Percentiles rank a stretch among this genome's conserved stretches.
phyloP scores from a whole-genome alignment of 1,140 invertebrate species.

The Rhagoletis pomonella region DNA sequence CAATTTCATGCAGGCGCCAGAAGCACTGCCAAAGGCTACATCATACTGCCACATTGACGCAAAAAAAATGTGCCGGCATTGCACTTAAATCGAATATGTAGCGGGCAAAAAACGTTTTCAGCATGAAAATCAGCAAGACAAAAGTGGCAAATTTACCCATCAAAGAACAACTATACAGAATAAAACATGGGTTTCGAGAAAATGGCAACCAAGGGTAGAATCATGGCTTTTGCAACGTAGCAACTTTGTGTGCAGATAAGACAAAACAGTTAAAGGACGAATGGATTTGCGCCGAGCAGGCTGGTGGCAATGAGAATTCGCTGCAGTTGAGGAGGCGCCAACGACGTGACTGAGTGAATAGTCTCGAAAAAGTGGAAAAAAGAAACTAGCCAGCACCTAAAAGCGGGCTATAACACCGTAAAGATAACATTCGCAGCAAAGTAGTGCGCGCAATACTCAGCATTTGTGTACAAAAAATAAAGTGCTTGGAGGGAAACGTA shows the following conservation, averaged over 20 bases:
- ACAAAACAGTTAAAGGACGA: neutral
- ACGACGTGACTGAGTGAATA: conserved; percentile 20
- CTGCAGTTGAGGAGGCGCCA: neutral
- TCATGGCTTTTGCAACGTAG: neutral
- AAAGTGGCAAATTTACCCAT: conserved; percentile 27
- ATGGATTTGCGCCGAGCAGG: neutral
- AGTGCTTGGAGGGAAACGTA: neutral
- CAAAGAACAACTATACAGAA: neutral
- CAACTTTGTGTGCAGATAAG: conserved; percentile 25
- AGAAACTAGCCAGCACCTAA: conserved; percentile 18
- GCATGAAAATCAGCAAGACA: neutral
- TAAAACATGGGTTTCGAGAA: neutral
- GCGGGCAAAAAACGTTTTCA: neutral
- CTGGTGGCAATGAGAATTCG: neutral
- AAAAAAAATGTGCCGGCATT: neutral
- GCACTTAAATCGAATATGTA: conserved; percentile 21
- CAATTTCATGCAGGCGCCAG: neutral
- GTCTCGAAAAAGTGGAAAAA: neutral
- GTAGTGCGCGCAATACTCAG: neutral
- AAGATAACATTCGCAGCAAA: conserved; percentile 36
- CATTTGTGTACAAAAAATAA: conserved; percentile 1
- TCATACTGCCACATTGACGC: neutral
- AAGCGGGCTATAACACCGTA: conserved; percentile 28
- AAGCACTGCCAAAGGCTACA: neutral
- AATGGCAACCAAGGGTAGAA: neutral